A percentile compares a stretch with the other conserved stretches of the same genome.
Evolutionary conservation across 2,888 invertebrate genomes (phyloP).

Genomic region (Drosophila pegasa): DNA sequence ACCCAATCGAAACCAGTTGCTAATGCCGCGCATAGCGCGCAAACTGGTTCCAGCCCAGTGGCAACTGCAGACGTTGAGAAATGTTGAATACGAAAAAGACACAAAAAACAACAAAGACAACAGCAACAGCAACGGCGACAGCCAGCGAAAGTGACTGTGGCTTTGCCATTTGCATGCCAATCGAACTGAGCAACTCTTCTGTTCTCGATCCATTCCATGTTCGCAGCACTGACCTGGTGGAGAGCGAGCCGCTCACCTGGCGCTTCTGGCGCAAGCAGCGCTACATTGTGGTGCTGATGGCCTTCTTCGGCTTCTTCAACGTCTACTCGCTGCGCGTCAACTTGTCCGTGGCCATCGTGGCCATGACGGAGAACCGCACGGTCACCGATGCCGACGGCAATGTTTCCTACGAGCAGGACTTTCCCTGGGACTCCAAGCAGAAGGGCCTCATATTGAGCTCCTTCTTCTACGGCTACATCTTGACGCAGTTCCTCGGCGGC

Average conservation of each 20-base stretch:
- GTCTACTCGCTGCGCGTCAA: conserved; percentile 94
- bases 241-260: conserved; percentile 86
- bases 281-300: conserved; percentile 90
- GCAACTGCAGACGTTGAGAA: conserved; percentile 35
- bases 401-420: conserved; percentile 88
- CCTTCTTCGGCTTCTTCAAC: conserved; percentile 94
- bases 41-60: conserved; percentile 61
- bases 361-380: conserved; percentile 92
- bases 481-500: conserved; percentile 93
- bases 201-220: conserved; percentile 5
- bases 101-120: conserved; percentile 12
- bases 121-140: conserved; percentile 12
- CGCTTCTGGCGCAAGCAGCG: conserved; percentile 91
- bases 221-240: conserved; percentile 75
- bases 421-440: conserved; percentile 91
- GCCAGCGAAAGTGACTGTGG: conserved; percentile 59
- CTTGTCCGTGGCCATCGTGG: conserved; percentile 96
- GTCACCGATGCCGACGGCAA: conserved; percentile 88
- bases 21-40: conserved; percentile 22
- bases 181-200: not conserved
- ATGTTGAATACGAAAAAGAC: conserved; percentile 14
- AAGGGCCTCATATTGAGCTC: conserved; percentile 93
- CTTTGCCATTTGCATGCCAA: conserved; percentile 18
- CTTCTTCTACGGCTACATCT: conserved; percentile 95
- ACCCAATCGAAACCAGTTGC: conserved; percentile 57